Evolutionary conservation across 2,888 invertebrate species (phyloP).

Genomic region (Tetropium fuscum): DNA sequence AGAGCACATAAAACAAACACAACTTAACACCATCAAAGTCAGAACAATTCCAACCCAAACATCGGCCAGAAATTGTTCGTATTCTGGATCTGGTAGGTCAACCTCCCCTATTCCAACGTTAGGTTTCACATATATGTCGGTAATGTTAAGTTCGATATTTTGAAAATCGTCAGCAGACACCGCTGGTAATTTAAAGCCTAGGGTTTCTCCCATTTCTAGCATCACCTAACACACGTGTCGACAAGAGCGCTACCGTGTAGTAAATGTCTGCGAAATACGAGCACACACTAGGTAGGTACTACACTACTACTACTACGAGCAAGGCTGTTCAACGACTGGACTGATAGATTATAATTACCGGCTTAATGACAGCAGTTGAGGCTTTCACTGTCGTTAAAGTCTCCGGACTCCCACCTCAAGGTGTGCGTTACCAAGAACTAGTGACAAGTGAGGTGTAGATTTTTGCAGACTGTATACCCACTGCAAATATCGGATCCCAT

Average conservation of each 20-base stretch:
- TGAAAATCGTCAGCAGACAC: constrained; percentile 29
- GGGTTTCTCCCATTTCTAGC: constrained; percentile 42
- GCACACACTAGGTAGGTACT: too few relatives aligned
- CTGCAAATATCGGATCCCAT: too few relatives aligned
- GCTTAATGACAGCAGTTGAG: constrained; percentile 12
- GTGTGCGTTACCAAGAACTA: constrained; percentile 18
- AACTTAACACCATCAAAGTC: constrained; percentile 71
- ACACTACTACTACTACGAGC: not conserved
- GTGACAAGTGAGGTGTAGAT: too few relatives aligned
- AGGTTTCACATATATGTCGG: constrained; percentile 38
- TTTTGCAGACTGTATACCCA: too few relatives aligned
- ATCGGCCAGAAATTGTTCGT: constrained; percentile 71
- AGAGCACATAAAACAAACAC: constrained; percentile 74
- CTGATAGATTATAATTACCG: constrained; percentile 8
- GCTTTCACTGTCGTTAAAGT: constrained; percentile 52
- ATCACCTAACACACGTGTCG: constrained; percentile 26
- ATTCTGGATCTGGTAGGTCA: constrained; percentile 64
- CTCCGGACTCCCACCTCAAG: constrained; percentile 45
- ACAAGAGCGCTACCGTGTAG: not conserved
- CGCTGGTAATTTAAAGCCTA: constrained; percentile 39
- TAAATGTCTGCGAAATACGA: constrained; percentile 3
- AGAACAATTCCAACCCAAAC: constrained; percentile 74
- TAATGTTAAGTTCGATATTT: constrained; percentile 42
- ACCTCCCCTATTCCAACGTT: constrained; percentile 35
- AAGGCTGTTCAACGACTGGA: constrained; percentile 14